Base-by-base conservation (phyloP, 2,888 invertebrate species). In the Heliconius cydno region DNA sequence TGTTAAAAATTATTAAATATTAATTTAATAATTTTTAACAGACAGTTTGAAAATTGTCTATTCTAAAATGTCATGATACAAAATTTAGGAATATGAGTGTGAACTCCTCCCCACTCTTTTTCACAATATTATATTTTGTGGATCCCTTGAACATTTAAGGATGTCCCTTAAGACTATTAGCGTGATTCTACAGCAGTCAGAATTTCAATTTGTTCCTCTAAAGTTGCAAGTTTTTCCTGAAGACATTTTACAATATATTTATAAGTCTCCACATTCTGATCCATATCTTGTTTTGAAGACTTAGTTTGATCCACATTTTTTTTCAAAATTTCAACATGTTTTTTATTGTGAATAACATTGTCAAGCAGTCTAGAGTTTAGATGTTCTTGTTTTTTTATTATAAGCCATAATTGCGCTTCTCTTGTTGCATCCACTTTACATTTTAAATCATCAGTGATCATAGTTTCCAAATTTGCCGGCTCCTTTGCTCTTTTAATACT, bases 151-250 rank as follows among this genome's bases (percentile, higher is more conserved):
- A n/a, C 57, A 60, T 60, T n/a, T 60, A 60, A 60, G n/a, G 22
- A 57, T 12, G 10, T 10, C 12, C n/a, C n/a, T 12, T 60, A n/a
- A 60, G n/a, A n/a, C 13, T 41, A 41, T 70, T 90, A 93, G 85
- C 93, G 89, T 79, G 94, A 89, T 84, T 94, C 94, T 57, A 94
- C 91, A 81, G 93, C 88, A 82, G 94, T 92, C 78, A 94, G 84
- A 79, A 94, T 94, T 86, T 94, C 94, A 83, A 94, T 91, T 86
- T 94, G 94, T 85, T 94, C 94, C 81, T 94, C 94, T 78, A 93
- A 87, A 46, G 94, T 92, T 10, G 93, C 90, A 83, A 93, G 92
- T 85, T 94, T 94, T 81, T 94, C 94, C 85, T 94, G 94, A 57
- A 94, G 87, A 83, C 92, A 92, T 85, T 94, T 94, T 0, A 92